phyloP scores from a whole-genome alignment of 2,888 invertebrate species.

The Nyleta sp. region DNA sequence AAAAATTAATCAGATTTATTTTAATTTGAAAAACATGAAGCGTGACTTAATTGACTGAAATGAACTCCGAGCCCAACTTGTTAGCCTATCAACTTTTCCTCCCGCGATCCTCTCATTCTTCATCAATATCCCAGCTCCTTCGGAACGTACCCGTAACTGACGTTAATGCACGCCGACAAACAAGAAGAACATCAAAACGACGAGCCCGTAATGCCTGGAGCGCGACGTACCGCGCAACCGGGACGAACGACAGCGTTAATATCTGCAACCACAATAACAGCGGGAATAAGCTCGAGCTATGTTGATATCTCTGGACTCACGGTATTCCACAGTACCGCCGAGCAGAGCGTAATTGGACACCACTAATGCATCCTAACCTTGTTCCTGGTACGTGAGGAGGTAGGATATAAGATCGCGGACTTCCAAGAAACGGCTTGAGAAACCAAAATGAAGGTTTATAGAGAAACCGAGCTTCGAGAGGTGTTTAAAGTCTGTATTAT shows the following conservation, averaged over 20 bases:
- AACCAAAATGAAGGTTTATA: constrained; percentile 48
- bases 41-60: constrained; percentile 26
- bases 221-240: constrained; percentile 24
- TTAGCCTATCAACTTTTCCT: constrained; percentile 13
- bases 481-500: constrained; percentile 1
- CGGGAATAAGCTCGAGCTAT: constrained; percentile 50
- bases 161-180: constrained; percentile 50
- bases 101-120: constrained; percentile 23
- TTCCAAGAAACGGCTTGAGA: constrained; percentile 11
- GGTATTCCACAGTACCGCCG: constrained; percentile 27
- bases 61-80: constrained; percentile 17
- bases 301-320: constrained; percentile 36
- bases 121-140: constrained; percentile 38
- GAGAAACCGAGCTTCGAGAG: constrained; percentile 9
- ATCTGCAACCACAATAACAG: constrained; percentile 62
- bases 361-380: constrained; percentile 73
- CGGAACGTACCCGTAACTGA: constrained; percentile 34
- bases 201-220: constrained; percentile 43
- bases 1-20: too few relatives aligned
- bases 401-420: constrained; percentile 63
- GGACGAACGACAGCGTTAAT: constrained; percentile 55
- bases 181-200: constrained; percentile 51
- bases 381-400: constrained; percentile 70
- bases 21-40: not conserved
- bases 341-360: constrained; percentile 71